phyloP scores from a whole-genome alignment of 2,888 invertebrate genomes.

The Diadromus collaris region DNA sequence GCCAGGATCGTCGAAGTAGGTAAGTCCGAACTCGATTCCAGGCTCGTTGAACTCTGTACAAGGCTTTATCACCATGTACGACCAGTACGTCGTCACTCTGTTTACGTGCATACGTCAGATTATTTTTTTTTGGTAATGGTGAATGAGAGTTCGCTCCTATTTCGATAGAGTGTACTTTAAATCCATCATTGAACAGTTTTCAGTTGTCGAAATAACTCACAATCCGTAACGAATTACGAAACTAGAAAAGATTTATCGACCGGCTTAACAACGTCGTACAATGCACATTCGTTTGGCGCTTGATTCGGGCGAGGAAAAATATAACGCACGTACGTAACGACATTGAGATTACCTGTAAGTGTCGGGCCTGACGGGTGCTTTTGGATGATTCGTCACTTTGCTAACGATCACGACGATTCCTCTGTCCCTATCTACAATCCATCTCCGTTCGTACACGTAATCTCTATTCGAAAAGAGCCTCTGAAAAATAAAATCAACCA shows the following conservation, averaged over 20 bases:
- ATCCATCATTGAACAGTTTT: conserved; percentile 42
- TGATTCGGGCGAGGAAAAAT: background rate
- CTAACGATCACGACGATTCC: conserved; percentile 86
- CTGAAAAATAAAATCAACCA: conserved; percentile 79
- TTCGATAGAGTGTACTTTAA: conserved; percentile 35
- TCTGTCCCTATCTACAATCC: conserved; percentile 81
- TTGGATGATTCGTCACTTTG: conserved; percentile 86
- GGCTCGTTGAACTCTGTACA: conserved; percentile 83
- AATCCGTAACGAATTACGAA: conserved; percentile 60
- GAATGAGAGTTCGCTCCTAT: conserved; percentile 12
- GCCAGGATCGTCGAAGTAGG: conserved; percentile 94
- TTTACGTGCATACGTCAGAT: conserved; percentile 47
- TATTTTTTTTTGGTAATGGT: conserved; percentile 15
- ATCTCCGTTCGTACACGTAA: conserved; percentile 88
- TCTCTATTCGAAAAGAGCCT: conserved; percentile 92
- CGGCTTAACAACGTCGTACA: conserved; percentile 37
- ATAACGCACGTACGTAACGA: background rate
- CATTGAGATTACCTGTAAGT: conserved; percentile 82
- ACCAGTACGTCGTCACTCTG: conserved; percentile 90
- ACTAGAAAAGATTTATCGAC: conserved; percentile 55
- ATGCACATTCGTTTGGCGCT: background rate
- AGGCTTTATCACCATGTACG: conserved; percentile 92
- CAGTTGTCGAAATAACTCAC: conserved; percentile 47
- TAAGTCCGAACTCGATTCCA: conserved; percentile 91
- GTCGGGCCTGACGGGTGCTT: conserved; percentile 85